Evolutionary conservation across 2,113 vertebrate genomes (phyloP).

Genomic region (Lonchura striata): DNA sequence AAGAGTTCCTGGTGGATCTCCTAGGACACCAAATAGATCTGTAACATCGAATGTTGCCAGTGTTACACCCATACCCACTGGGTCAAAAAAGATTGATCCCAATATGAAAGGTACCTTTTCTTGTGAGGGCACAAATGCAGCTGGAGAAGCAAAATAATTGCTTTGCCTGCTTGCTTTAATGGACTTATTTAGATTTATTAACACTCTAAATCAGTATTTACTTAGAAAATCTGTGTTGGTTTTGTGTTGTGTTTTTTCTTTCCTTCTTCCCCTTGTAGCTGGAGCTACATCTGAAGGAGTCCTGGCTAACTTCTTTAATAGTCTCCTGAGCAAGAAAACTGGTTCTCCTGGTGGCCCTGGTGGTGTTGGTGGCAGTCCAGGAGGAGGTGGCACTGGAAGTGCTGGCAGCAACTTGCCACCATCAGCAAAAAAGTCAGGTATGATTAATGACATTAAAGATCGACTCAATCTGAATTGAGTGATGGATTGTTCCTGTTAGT

Average conservation of each 20-base stretch:
- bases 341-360: slow-evolving; percentile 87
- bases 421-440: slow-evolving; percentile 95
- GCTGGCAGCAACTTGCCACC: slow-evolving; percentile 84
- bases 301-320: slow-evolving; percentile 98
- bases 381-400: slow-evolving; percentile 75
- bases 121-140: background rate
- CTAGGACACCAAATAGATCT: slow-evolving; percentile 90
- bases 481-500: background rate
- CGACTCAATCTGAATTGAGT: background rate
- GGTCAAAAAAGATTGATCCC: slow-evolving; percentile 84
- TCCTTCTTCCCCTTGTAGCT: slow-evolving; percentile 58
- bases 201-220: background rate
- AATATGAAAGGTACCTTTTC: slow-evolving; percentile 83
- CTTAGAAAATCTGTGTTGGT: background rate
- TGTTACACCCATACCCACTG: slow-evolving; percentile 89
- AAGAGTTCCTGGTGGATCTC: slow-evolving; percentile 89
- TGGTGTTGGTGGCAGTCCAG: slow-evolving; percentile 76
- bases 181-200: background rate
- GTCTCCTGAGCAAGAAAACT: slow-evolving; percentile 96
- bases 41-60: slow-evolving; percentile 89
- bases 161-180: background rate
- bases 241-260: background rate
- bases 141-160: background rate
- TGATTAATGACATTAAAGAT: background rate
- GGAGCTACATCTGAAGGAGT: slow-evolving; percentile 98